These are phyloP conservation scores for Hanleya hanleyi DNA, from an alignment of 2,888 invertebrate species.

Conservation along the genomic window DNA sequence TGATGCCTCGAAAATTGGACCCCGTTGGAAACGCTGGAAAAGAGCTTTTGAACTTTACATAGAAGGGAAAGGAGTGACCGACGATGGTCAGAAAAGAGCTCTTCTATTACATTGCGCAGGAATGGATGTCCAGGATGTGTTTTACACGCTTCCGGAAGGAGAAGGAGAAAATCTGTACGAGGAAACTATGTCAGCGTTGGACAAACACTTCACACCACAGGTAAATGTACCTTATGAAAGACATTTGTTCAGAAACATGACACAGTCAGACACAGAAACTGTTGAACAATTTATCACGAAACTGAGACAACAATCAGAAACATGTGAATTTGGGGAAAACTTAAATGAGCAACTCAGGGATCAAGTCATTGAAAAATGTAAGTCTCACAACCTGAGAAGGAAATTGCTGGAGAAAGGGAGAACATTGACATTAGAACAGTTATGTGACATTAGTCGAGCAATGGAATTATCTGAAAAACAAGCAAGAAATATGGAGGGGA, in stretches of 20 bases:
- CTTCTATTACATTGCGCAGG: conserved; percentile 34
- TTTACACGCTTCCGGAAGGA: not conserved
- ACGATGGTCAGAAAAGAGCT: conserved; percentile 21
- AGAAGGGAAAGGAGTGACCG: conserved; percentile 20
- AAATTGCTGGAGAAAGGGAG: conserved; percentile 29
- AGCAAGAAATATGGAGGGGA: not conserved
- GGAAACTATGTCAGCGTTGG: not conserved
- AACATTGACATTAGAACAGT: conserved; percentile 19
- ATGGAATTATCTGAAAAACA: not conserved
- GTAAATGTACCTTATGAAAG: conserved; percentile 19
- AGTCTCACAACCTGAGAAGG: conserved; percentile 12
- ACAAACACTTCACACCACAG: not conserved
- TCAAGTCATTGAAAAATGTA: conserved; percentile 38
- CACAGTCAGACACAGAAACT: conserved; percentile 23
- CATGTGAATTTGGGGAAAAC: conserved; percentile 32
- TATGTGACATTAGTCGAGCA: conserved; percentile 26
- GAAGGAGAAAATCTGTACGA: not conserved
- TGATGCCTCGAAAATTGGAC: not conserved
- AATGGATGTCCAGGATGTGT: conserved; percentile 29
- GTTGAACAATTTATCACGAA: conserved; percentile 32
- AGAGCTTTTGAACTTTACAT: conserved; percentile 20
- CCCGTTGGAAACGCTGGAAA: not conserved
- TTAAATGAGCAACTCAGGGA: conserved; percentile 29
- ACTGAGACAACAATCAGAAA: conserved; percentile 22
- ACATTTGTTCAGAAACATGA: conserved; percentile 23